phyloP scores from a whole-genome alignment of 1,140 invertebrate species.

The Ips typographus region DNA sequence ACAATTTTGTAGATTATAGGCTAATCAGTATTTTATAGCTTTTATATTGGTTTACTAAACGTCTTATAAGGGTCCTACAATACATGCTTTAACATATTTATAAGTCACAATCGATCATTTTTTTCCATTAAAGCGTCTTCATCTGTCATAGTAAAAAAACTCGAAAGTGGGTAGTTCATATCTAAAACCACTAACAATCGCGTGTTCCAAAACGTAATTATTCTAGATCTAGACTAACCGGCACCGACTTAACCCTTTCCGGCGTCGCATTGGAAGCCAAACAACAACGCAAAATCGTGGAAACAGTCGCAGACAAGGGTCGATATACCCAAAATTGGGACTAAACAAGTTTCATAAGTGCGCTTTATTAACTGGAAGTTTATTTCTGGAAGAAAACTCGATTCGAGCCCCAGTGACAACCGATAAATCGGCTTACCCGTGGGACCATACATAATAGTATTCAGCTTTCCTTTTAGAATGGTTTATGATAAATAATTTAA shows the following conservation, averaged over 20 bases:
- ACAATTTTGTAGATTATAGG: too few species aligned
- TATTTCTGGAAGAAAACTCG: not conserved
- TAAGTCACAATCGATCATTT: too few species aligned
- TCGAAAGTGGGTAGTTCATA: too few species aligned
- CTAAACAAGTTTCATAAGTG: conserved; percentile 3
- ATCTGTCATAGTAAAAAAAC: too few species aligned
- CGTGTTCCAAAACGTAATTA: conserved; percentile 21
- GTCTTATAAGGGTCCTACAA: too few species aligned
- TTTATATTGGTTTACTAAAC: too few species aligned
- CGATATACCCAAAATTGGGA: conserved; percentile 4
- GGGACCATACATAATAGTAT: conserved; percentile 1
- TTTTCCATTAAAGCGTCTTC: too few species aligned
- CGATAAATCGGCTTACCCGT: conserved; percentile 5
- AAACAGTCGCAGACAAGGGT: not conserved
- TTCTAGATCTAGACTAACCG: conserved; percentile 33
- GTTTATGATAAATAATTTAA: conserved; percentile 19
- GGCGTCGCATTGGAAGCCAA: conserved; percentile 3
- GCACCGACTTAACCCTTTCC: conserved; percentile 23
- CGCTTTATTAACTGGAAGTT: not conserved
- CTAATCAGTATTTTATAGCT: too few species aligned
- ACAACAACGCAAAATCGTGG: conserved; percentile 6
- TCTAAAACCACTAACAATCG: not conserved
- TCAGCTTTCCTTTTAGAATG: conserved; percentile 11
- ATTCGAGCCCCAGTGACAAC: not conserved
- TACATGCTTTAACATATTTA: too few species aligned